phyloP scores from a whole-genome alignment of 2,113 vertebrate species.

The Plestiodon gilberti region DNA sequence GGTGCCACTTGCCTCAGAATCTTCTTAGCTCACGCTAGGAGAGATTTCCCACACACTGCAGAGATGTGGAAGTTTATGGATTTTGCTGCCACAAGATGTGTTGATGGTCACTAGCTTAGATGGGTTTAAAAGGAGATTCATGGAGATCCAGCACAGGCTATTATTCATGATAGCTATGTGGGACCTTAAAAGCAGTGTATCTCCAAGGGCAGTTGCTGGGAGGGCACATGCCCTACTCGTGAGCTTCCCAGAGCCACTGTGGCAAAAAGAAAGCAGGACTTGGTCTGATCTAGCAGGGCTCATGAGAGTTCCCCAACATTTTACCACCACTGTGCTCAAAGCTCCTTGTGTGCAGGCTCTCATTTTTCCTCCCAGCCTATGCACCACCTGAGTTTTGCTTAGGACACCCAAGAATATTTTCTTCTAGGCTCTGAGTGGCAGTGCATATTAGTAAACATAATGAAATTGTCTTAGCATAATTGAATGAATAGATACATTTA shows the following conservation, averaged over 20 bases:
- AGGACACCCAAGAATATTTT: no score
- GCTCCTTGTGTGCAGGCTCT: no score
- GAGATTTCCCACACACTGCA: background rate
- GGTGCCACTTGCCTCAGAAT: background rate
- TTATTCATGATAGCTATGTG: background rate
- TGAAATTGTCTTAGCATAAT: no score
- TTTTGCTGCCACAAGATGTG: background rate
- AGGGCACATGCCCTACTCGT: background rate
- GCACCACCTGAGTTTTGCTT: no score
- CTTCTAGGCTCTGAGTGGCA: no score
- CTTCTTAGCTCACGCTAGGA: background rate
- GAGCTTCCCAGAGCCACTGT: background rate
- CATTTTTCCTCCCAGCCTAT: no score
- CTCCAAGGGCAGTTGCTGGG: background rate
- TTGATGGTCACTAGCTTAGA: background rate
- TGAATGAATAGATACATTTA: no score
- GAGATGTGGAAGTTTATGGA: background rate
- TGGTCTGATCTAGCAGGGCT: background rate
- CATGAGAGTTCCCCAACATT: no score
- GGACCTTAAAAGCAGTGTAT: background rate
- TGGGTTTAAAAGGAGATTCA: background rate
- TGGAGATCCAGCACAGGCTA: background rate
- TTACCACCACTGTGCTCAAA: no score
- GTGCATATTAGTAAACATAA: no score
- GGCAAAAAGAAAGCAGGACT: background rate